Percentiles rank a stretch among this genome's conserved stretches.
These are phyloP conservation scores for Synergus japonicus DNA, from an alignment of 2,888 invertebrate species.

Conservation along the genomic window DNA sequence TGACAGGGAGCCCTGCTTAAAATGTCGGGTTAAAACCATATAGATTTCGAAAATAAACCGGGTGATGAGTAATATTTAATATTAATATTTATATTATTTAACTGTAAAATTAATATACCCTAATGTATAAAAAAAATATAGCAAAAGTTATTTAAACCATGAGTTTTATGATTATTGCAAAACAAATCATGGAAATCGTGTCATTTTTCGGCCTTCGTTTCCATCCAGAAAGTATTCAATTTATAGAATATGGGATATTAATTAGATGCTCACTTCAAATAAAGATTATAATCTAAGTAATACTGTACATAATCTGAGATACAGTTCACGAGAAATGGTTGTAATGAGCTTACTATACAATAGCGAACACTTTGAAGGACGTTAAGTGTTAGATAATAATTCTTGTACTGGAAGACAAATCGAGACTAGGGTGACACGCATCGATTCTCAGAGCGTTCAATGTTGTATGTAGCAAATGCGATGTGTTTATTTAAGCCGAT, in stretches of 20 bases:
- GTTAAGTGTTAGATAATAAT: background rate
- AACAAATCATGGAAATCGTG: too few species aligned
- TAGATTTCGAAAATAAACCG: too few species aligned
- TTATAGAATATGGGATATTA: background rate
- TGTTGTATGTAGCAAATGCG: constrained; percentile 52
- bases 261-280: background rate
- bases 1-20: too few species aligned
- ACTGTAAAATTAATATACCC: too few species aligned
- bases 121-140: too few species aligned
- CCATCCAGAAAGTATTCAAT: background rate
- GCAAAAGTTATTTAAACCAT: too few species aligned
- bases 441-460: constrained; percentile 33
- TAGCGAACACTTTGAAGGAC: background rate
- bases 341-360: background rate
- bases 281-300: background rate
- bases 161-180: too few species aligned
- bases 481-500: constrained; percentile 59
- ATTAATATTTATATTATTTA: too few species aligned
- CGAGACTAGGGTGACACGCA: constrained; percentile 47
- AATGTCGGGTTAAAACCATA: too few species aligned
- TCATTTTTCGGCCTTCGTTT: too few species aligned
- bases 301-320: background rate
- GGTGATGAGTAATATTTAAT: too few species aligned
- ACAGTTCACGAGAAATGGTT: background rate
- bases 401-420: constrained; percentile 27